phyloP scores from a whole-genome alignment of 2,113 vertebrate species.

The Anolis carolinensis region DNA sequence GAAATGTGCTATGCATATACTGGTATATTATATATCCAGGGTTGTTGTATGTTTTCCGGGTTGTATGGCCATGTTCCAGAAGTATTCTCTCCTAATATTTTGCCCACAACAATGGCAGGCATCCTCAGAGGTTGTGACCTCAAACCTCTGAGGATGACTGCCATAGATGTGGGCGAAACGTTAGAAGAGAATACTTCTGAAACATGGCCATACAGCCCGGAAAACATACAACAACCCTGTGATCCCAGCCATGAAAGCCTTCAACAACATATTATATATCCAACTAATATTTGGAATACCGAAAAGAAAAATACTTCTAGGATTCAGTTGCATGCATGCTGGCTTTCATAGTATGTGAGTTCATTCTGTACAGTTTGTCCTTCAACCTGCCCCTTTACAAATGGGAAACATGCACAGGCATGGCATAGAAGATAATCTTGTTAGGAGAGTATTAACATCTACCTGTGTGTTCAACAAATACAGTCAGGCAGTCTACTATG shows the following conservation, averaged over 20 bases:
- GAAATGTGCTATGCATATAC: not conserved
- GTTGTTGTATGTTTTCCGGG: too few species aligned
- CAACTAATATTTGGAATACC: fast-evolving
- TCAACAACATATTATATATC: too few species aligned
- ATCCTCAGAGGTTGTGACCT: too few species aligned
- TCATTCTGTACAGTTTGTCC: not conserved
- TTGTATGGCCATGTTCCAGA: too few species aligned
- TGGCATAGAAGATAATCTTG: not conserved
- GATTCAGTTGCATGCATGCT: not conserved
- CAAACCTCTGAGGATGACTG: too few species aligned
- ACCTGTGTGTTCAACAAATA: not conserved
- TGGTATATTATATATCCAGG: not conserved
- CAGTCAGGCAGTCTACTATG: not conserved
- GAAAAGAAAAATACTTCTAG: slow-evolving; percentile 7
- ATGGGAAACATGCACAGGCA: not conserved
- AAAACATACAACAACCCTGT: too few species aligned
- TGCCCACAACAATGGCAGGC: too few species aligned
- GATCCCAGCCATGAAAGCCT: too few species aligned
- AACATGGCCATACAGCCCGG: too few species aligned
- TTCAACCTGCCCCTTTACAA: fast-evolving
- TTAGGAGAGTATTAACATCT: slow-evolving; percentile 10
- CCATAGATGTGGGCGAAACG: too few species aligned
- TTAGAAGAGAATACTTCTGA: too few species aligned
- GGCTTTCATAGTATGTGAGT: not conserved
- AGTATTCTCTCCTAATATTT: too few species aligned